Conservation (phyloP, 2,113 vertebrate species). For the Podiceps cristatus region DNA sequence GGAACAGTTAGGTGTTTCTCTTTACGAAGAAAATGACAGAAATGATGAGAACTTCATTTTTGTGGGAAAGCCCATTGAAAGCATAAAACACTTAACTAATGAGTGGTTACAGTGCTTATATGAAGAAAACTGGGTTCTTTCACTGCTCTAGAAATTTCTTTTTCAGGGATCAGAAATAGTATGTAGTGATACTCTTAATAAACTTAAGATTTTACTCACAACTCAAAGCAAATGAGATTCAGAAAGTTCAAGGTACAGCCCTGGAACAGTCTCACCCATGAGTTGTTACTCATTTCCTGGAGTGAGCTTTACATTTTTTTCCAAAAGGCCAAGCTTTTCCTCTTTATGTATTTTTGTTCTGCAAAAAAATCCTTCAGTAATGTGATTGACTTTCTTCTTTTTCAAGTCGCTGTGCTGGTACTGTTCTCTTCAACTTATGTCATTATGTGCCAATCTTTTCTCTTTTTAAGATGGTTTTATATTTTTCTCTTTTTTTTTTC, state of each 20-base stretch:
- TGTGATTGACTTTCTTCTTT: neutral
- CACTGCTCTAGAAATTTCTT: neutral
- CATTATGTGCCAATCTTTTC: neutral
- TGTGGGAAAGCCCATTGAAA: neutral
- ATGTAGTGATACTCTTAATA: neutral
- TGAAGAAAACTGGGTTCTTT: neutral
- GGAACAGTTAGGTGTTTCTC: neutral
- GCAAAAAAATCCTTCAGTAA: neutral
- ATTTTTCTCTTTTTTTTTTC: neutral
- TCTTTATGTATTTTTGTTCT: neutral
- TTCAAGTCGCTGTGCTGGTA: neutral
- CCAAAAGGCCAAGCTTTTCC: neutral
- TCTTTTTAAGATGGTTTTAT: neutral
- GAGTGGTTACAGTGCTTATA: neutral
- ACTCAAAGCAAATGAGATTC: neutral
- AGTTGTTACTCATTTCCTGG: neutral
- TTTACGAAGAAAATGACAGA: neutral
- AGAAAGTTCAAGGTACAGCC: neutral
- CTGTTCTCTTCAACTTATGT: neutral
- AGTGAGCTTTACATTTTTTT: neutral
- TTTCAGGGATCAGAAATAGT: neutral
- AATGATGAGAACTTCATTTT: neutral
- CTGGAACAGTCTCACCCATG: neutral
- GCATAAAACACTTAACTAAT: neutral
- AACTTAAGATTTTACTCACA: neutral